Base-by-base conservation (phyloP, 2,797 vertebrate genomes). In the Spatula versicolor region DNA sequence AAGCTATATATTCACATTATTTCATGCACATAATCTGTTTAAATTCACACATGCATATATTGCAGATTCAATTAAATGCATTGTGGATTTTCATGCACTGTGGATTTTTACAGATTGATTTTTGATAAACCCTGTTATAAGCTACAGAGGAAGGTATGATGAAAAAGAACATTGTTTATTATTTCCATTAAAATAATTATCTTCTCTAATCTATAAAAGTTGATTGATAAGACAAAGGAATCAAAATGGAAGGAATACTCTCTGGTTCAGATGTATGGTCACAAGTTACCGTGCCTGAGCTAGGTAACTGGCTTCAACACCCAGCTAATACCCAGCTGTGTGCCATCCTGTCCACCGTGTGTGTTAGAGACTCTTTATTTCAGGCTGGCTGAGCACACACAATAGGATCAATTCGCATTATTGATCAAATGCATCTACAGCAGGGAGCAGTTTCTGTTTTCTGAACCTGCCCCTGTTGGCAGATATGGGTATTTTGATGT, bases 341-440 rank as follows among this genome's bases (percentile, higher is more conserved):
- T 67, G 86, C 77, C 71, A 33, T n/a, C 43, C 72, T 45, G 58
- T 20, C 55, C 46, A 4, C 75, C 56, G 23, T 3, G 14, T 72
- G 67, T 45, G 82, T 66, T 59, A 86, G 46, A 62, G 58, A 56
- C 58, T 62, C 52, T 60, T 52, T 10, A 11, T 50, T 68, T 75
- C 71, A 86, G 85, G 90, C 86, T 86, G 83, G 33, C 69, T 46
- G 81, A 86, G 77, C 90, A 84, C 68, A 84, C 21, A 52, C 46
- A 59, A 56, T 3, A 63, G 46, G 75, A 95, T 96, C 90, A 84
- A 94, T 93, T 25, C 6, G 33, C 1, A 0, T 5, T 76, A 96
- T 84, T 55, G 86, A 95, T 90, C 91, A 68, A 9, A 86, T 62
- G 31, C 30, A 21, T 77, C 59, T 23, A 59, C 77, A 83, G 71